Base-by-base conservation (phyloP, 2,113 vertebrate genomes). In the Lucifuga dentata region DNA sequence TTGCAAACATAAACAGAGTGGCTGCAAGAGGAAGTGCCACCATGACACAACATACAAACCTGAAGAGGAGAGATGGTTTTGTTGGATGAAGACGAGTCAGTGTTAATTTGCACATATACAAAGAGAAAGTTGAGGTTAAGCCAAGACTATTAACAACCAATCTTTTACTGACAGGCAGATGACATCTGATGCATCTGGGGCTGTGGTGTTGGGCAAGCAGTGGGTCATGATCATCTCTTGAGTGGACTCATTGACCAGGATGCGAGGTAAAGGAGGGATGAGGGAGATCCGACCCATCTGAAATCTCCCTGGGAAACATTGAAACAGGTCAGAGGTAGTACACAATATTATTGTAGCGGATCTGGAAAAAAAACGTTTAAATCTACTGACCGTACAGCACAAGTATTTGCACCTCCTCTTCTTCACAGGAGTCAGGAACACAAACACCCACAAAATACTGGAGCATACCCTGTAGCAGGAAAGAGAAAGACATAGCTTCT, bases 381-480 rank as follows among this genome's bases (percentile, higher is more conserved):
- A 29, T 35, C 8, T 5, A 88, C 91, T 90, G 76, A 96, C 94
- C 92, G 16, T 86, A 43, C 53, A 70, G 46, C 35, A 92, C 89
- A 55, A 95, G 33, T 2, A 44, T 56, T 49, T 93, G 73, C 38
- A 95, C 88, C 0, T 95, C 95, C 7, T 91, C 90, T 63, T 93
- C 91, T 0, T 44, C 17, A 16, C 94, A 96, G 3, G 95, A 94
- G 70, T 92, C 89, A 23, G 95, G 95, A 40, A 95, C 90, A 85
- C 95, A 96, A 35, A 95, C 50, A 1, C 94, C 94, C 72, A 94
- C 89, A 36, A 91, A 93, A 73, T 94, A 95, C 40, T 92, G 84
- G 2, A 89, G 36, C 11, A 72, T 66, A 35, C 80, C 94, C 94
- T 96, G 29, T 1, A 5, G 7, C 6, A 17, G 19, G 11, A 43